Conservation (phyloP, 2,888 invertebrate species). For the Baronia brevicornis region DNA sequence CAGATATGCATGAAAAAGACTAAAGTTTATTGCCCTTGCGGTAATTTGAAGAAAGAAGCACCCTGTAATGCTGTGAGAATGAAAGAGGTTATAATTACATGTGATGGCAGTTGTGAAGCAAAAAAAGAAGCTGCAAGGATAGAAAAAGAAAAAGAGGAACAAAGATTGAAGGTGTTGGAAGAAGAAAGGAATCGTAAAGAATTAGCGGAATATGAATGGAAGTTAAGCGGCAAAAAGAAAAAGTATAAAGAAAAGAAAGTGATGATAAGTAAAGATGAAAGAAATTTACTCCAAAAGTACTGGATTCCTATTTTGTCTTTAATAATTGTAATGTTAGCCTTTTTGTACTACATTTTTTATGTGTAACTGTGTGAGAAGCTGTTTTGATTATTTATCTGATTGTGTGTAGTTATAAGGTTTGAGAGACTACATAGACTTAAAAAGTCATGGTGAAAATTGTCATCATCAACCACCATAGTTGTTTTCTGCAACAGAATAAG, state of each 20-base stretch:
- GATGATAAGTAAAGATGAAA: conserved; percentile 57
- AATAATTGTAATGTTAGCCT: conserved; percentile 34
- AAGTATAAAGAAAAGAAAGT: conserved; percentile 66
- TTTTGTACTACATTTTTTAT: conserved; percentile 28
- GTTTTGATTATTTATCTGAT: conserved; percentile 1
- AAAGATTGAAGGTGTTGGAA: conserved; percentile 74
- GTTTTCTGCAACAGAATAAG: too few species aligned
- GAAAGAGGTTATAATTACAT: conserved; percentile 66
- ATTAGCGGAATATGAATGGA: conserved; percentile 85
- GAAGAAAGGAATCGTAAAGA: conserved; percentile 82
- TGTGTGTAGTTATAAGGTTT: too few species aligned
- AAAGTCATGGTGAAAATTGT: too few species aligned
- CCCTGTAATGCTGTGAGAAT: conserved; percentile 77
- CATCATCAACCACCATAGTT: too few species aligned
- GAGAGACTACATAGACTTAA: too few species aligned
- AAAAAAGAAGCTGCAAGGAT: conserved; percentile 73
- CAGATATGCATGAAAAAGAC: conserved; percentile 86
- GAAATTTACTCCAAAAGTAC: conserved; percentile 54
- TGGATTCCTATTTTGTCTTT: conserved; percentile 53
- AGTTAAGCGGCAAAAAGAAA: conserved; percentile 80
- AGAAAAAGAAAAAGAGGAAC: conserved; percentile 71
- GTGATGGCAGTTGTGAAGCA: conserved; percentile 79
- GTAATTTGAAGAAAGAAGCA: conserved; percentile 83
- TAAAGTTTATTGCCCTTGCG: conserved; percentile 86
- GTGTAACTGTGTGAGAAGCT: conserved; percentile 9